phyloP scores from a whole-genome alignment of 2,797 vertebrate genomes.

The Oryzias sinensis region DNA sequence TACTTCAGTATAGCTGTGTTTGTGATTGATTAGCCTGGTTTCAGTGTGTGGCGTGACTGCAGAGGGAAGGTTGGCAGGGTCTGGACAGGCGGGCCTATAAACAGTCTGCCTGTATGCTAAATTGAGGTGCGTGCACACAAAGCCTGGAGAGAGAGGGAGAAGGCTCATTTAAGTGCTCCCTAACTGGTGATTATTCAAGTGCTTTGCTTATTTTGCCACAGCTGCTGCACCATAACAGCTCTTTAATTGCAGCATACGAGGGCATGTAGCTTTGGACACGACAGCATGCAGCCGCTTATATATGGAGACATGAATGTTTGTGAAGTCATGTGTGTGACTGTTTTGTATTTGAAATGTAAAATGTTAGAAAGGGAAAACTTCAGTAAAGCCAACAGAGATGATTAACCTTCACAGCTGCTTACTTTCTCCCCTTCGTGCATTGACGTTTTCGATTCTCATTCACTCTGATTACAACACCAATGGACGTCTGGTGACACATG shows the following conservation, averaged over 20 bases:
- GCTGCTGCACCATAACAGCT: slow-evolving; percentile 76
- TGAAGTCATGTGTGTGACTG: slow-evolving; percentile 11
- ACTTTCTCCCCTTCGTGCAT: slow-evolving; percentile 7
- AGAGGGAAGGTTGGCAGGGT: slow-evolving; percentile 58
- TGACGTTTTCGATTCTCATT: slow-evolving; percentile 1
- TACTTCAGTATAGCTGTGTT: slow-evolving; percentile 14
- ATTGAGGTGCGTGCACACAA: slow-evolving; percentile 67
- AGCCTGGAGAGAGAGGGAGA: slow-evolving; percentile 64
- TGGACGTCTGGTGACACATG: background rate
- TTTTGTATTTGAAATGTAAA: slow-evolving; percentile 37
- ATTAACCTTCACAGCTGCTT: slow-evolving; percentile 28
- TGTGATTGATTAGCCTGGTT: slow-evolving; percentile 19
- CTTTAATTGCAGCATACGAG: slow-evolving; percentile 78
- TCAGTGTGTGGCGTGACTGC: slow-evolving; percentile 58
- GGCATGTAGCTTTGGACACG: slow-evolving; percentile 60
- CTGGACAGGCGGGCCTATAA: slow-evolving; percentile 48
- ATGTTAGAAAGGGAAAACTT: slow-evolving; percentile 38
- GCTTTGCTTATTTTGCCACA: slow-evolving; percentile 77
- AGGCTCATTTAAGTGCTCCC: slow-evolving; percentile 82
- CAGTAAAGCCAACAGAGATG: slow-evolving; percentile 19
- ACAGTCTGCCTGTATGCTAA: slow-evolving; percentile 61
- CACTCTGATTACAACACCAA: slow-evolving; percentile 1
- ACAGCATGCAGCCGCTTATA: slow-evolving; percentile 38
- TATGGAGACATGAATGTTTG: slow-evolving; percentile 22
- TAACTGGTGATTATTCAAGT: slow-evolving; percentile 80